These are phyloP conservation scores for Bombus ignitus DNA, from an alignment of 1,140 invertebrate genomes.

Conservation along the genomic window DNA sequence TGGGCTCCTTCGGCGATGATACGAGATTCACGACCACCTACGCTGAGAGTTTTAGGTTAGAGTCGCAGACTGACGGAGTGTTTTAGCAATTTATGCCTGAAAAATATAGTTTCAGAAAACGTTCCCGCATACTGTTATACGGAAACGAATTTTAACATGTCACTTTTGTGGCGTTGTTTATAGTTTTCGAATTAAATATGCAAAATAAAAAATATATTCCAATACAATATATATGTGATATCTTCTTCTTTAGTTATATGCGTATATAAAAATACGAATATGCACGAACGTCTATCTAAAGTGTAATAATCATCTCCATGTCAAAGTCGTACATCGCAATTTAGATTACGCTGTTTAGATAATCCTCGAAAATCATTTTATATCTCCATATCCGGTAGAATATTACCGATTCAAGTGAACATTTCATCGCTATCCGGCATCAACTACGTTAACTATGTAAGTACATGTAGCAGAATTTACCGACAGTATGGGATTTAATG, in stretches of 20 bases:
- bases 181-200: too few relatives aligned
- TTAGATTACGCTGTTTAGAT: too few relatives aligned
- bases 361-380: neutral
- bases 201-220: neutral
- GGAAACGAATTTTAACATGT: too few relatives aligned
- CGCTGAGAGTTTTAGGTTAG: neutral
- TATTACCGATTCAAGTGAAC: neutral
- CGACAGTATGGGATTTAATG: neutral
- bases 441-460: neutral
- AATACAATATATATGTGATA: neutral
- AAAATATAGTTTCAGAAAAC: neutral
- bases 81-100: too few relatives aligned
- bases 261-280: neutral
- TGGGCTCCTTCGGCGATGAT: neutral
- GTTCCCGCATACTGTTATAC: too few relatives aligned
- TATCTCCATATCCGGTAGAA: neutral
- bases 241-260: neutral
- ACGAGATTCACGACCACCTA: neutral
- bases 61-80: neutral
- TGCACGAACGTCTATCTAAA: neutral
- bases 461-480: neutral
- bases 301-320: neutral
- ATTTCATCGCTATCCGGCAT: neutral
- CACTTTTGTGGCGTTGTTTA: too few relatives aligned
- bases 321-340: neutral